A percentile compares a stretch with the other conserved stretches of the same genome.
Evolutionary conservation across 2,113 vertebrate species (phyloP).

Genomic region (Dasypus novemcinctus): DNA sequence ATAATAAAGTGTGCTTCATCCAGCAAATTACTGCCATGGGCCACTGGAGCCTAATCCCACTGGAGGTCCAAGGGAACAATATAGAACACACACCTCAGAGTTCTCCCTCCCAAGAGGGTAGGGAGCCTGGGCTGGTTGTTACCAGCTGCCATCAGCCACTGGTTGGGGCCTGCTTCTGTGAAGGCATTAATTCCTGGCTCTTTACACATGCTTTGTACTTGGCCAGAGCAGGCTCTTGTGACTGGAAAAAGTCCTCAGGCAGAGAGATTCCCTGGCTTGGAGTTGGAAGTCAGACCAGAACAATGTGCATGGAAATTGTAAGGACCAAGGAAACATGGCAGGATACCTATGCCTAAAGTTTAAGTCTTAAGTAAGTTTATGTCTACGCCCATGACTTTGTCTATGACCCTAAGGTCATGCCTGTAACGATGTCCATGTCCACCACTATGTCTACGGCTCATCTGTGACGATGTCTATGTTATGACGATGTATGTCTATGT

Average conservation of each 20-base stretch:
- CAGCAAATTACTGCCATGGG: background rate
- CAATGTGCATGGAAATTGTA: no score
- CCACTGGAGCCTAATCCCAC: background rate
- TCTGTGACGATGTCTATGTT: no score
- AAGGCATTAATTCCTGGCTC: background rate
- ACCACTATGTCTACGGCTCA: background rate
- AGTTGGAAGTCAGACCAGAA: background rate
- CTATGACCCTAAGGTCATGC: no score
- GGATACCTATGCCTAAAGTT: background rate
- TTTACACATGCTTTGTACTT: background rate
- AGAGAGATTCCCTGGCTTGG: background rate
- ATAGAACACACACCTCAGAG: no score
- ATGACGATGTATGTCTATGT: background rate
- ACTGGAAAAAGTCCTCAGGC: fast-evolving
- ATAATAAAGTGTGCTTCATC: background rate
- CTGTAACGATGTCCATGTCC: no score
- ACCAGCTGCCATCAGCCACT: background rate
- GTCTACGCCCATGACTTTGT: background rate
- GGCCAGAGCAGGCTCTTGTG: no score
- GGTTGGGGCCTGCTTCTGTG: fast-evolving
- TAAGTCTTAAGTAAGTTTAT: no score
- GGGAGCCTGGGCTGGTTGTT: background rate
- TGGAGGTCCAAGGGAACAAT: background rate
- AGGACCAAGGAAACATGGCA: background rate
- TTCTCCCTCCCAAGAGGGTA: background rate